Evolutionary conservation across 2,797 vertebrate species (phyloP).

Genomic region (Epinephelus malabaricus): DNA sequence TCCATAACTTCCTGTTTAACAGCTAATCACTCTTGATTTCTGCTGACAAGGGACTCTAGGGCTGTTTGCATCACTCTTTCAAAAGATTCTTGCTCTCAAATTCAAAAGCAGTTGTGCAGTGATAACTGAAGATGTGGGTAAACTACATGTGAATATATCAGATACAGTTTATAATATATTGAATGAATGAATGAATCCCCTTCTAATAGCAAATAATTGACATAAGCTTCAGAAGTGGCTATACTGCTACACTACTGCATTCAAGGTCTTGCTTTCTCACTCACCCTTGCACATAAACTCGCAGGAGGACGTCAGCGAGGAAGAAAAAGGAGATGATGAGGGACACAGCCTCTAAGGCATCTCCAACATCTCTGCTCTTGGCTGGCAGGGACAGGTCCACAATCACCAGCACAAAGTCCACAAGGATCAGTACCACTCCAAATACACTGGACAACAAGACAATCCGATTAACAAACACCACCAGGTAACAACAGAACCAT

Average conservation of each 20-base stretch:
- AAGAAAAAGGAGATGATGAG: constrained; percentile 94
- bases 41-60: constrained; percentile 62
- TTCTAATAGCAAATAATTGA: too few species aligned
- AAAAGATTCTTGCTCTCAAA: not conserved
- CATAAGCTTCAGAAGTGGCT: too few species aligned
- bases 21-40: constrained; percentile 51
- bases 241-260: not conserved
- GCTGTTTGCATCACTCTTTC: constrained; percentile 36
- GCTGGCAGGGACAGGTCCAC: constrained; percentile 83
- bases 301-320: constrained; percentile 90
- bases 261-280: constrained; percentile 43
- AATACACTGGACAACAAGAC: constrained; percentile 84
- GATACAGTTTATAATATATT: not conserved
- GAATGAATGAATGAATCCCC: not conserved
- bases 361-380: constrained; percentile 64
- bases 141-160: not conserved
- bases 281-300: constrained; percentile 93
- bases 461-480: not conserved
- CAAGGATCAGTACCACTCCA: constrained; percentile 91
- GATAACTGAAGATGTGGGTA: not conserved
- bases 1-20: constrained; percentile 67
- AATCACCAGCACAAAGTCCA: constrained; percentile 91
- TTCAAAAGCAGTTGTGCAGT: not conserved
- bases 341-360: constrained; percentile 84
- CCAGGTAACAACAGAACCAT: not conserved